Evolutionary conservation across 1,140 invertebrate genomes (phyloP).

Genomic region (Microvelia longipes): DNA sequence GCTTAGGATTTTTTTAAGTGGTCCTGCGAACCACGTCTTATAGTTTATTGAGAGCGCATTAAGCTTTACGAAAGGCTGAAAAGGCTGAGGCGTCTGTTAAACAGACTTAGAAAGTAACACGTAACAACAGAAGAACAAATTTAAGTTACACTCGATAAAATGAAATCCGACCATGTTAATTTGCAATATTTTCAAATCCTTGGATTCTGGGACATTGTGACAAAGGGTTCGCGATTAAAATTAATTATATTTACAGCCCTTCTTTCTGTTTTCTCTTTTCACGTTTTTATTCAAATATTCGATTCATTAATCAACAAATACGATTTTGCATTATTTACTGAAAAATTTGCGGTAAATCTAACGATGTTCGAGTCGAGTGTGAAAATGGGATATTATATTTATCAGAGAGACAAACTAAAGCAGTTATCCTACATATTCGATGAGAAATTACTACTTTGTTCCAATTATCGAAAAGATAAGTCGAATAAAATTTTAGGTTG

Average conservation of each 20-base stretch:
- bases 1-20: too few relatives aligned
- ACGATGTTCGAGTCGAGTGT: slow-evolving; percentile 12
- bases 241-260: not conserved
- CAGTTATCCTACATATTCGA: slow-evolving; percentile 1
- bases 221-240: not conserved
- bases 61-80: too few relatives aligned
- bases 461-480: not conserved
- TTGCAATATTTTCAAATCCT: slow-evolving; percentile 8
- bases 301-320: slow-evolving; percentile 5
- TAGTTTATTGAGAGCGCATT: too few relatives aligned
- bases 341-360: slow-evolving; percentile 15
- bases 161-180: not conserved
- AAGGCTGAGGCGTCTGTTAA: too few relatives aligned
- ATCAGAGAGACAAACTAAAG: not conserved
- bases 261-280: not conserved
- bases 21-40: too few relatives aligned
- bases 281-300: slow-evolving; percentile 5
- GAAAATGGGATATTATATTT: slow-evolving; percentile 13
- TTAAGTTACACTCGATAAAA: not conserved
- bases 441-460: slow-evolving; percentile 5
- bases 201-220: slow-evolving; percentile 9
- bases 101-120: too few relatives aligned
- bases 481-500: not conserved
- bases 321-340: slow-evolving; percentile 11
- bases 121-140: too few relatives aligned